Evolutionary conservation across 2,888 invertebrate genomes (phyloP), one percentile per base, ranked within the genome.

Genomic region (Dolomedes plantarius): DNA sequence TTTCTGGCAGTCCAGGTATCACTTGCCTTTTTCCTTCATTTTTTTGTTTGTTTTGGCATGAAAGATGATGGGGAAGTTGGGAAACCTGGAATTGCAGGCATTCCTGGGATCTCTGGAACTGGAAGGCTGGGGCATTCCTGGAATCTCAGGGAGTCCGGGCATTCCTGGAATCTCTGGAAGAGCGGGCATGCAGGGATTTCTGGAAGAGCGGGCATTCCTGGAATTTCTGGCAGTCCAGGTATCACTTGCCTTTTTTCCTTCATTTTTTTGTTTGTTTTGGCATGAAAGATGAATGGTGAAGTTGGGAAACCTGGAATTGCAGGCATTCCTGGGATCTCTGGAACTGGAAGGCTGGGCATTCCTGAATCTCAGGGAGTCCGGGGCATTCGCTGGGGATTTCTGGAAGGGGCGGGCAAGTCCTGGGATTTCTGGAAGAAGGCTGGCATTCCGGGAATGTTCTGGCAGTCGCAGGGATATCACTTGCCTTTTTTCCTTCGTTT

Each of bases 241-340:
- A 41, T 19, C 1, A 64, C 32, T 13, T 32, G 67, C n/a, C 32
- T n/a, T 39, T 32, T 32, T 13, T 39, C n/a, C 36, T 68, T 39
- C n/a, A n/a, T n/a, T 68, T 39, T 7, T 7, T 32, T 28, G 16
- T 32, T 2, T 13, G 39, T 36, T 68, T 39, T 39, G 11, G 11
- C 11, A 19, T 68, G 68, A 31, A 39, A 39, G 7, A 19, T 68
- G 19, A 39, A 32, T 19, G 68, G 68, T 23, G 65, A 75, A 27
- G 65, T 65, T 16, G 75, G 50, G 31, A 83, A 36, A 71, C 76
- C 82, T 13, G 82, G 82, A 5, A 82, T 46, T 83, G 41, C 36
- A 32, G 78, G 78, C 39, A 83, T 46, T 71, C 76, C 82, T 13
- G 82, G 82, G 5, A 82, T 46, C 71, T n/a, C n/a, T n/a, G n/a